Conservation (phyloP, 2,113 vertebrate species). For the Psammodynastes pulverulentus region DNA sequence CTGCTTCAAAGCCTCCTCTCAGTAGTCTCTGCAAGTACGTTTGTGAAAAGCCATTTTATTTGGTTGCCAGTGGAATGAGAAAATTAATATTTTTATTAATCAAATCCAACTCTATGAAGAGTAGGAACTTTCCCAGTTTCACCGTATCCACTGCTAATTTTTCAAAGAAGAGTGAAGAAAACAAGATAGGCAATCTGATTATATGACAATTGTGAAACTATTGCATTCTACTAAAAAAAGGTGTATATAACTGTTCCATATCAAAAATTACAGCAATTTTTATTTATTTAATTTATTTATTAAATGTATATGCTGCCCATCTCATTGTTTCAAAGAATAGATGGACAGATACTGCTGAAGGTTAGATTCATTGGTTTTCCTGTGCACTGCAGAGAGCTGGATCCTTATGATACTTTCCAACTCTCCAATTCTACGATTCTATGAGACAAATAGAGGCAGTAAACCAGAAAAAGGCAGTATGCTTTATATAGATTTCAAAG, state of each 20-base stretch:
- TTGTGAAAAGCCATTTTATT: not conserved
- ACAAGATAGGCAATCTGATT: not conserved
- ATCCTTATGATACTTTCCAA: not conserved
- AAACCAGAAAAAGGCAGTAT: not conserved
- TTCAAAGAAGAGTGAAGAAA: not conserved
- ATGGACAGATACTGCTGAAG: not conserved
- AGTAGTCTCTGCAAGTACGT: not conserved
- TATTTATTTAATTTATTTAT: not conserved
- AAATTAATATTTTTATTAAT: not conserved
- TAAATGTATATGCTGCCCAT: not conserved
- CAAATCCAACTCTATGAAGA: not conserved
- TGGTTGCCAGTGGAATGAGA: not conserved
- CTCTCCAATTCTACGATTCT: not conserved
- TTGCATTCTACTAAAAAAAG: not conserved
- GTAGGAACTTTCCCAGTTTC: not conserved
- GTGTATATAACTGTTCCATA: not conserved
- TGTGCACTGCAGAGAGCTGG: not conserved
- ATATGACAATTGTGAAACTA: not conserved
- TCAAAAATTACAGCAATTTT: not conserved
- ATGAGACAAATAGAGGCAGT: not conserved
- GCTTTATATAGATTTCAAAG: not conserved
- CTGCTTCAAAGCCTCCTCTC: not conserved
- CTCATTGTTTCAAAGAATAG: not conserved
- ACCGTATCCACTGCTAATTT: not conserved
- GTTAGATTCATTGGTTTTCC: not conserved